These are phyloP conservation scores for Atherinosoma microstoma DNA, from an alignment of 2,797 vertebrate genomes.

Conservation along the genomic window DNA sequence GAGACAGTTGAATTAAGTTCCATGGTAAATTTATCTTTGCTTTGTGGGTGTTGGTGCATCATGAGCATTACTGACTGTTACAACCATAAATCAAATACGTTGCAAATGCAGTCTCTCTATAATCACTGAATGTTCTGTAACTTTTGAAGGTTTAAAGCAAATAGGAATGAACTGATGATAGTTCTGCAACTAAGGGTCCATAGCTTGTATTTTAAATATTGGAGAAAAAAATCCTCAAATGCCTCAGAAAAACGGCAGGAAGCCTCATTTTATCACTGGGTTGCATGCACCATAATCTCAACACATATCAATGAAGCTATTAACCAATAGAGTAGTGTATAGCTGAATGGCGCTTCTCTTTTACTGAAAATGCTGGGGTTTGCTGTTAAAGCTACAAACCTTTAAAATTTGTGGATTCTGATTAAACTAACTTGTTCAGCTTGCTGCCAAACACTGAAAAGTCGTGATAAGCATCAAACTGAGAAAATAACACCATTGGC, in stretches of 20 bases:
- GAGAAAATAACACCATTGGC: constrained; percentile 25
- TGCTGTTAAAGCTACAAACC: constrained; percentile 46
- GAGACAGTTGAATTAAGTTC: constrained; percentile 37
- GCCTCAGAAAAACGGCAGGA: constrained; percentile 35
- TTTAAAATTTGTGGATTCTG: constrained; percentile 14
- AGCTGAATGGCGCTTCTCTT: constrained; percentile 61
- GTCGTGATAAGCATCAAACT: constrained; percentile 23
- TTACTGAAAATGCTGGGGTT: constrained; percentile 57
- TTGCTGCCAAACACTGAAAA: constrained; percentile 53
- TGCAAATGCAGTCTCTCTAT: constrained; percentile 48
- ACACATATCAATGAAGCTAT: constrained; percentile 76
- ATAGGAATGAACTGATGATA: constrained; percentile 34
- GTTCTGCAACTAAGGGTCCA: constrained; percentile 42
- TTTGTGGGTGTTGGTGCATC: constrained; percentile 63
- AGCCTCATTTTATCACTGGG: constrained; percentile 62
- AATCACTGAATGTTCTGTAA: constrained; percentile 64
- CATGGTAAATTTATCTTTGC: constrained; percentile 57
- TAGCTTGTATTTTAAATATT: constrained; percentile 38
- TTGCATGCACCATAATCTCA: constrained; percentile 73
- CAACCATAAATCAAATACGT: constrained; percentile 59
- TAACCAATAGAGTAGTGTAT: constrained; percentile 75
- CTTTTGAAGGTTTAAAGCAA: constrained; percentile 45
- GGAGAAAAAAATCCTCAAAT: constrained; percentile 30
- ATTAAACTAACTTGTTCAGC: constrained; percentile 34
- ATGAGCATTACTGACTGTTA: constrained; percentile 67